These are phyloP conservation scores for Megathymus violae DNA, from an alignment of 1,140 invertebrate genomes.

Conservation along the genomic window DNA sequence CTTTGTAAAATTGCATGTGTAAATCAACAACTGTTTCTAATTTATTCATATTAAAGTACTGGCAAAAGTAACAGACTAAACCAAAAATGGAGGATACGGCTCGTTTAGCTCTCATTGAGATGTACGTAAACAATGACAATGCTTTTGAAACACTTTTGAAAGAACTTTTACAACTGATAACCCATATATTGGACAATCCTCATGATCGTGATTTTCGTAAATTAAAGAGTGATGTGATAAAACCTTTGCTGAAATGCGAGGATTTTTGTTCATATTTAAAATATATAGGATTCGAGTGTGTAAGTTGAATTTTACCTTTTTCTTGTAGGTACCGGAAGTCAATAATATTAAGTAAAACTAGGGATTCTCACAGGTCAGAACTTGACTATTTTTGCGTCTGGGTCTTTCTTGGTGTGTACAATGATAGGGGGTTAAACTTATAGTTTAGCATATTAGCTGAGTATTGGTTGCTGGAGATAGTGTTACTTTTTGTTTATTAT, in stretches of 20 bases:
- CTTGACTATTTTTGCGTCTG: too few species aligned
- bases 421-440: too few species aligned
- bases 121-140: conserved; percentile 48
- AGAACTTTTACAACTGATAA: conserved; percentile 57
- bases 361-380: too few species aligned
- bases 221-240: conserved; percentile 50
- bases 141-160: conserved; percentile 57
- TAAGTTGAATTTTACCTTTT: conserved; percentile 39
- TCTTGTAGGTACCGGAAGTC: too few species aligned
- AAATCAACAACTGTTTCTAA: neutral
- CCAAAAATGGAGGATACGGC: conserved; percentile 73
- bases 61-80: too few species aligned
- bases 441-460: too few species aligned
- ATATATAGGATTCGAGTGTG: conserved; percentile 67
- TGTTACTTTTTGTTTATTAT: too few species aligned
- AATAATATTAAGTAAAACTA: too few species aligned
- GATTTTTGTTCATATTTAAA: conserved; percentile 63
- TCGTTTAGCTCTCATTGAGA: conserved; percentile 64
- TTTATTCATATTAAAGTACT: too few species aligned
- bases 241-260: conserved; percentile 46
- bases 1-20: neutral
- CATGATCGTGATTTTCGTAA: conserved; percentile 57
- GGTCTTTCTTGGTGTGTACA: too few species aligned
- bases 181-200: conserved; percentile 67
- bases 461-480: too few species aligned